Conservation (phyloP, 2,113 vertebrate genomes). For the Nothobranchius kuhntae region DNA sequence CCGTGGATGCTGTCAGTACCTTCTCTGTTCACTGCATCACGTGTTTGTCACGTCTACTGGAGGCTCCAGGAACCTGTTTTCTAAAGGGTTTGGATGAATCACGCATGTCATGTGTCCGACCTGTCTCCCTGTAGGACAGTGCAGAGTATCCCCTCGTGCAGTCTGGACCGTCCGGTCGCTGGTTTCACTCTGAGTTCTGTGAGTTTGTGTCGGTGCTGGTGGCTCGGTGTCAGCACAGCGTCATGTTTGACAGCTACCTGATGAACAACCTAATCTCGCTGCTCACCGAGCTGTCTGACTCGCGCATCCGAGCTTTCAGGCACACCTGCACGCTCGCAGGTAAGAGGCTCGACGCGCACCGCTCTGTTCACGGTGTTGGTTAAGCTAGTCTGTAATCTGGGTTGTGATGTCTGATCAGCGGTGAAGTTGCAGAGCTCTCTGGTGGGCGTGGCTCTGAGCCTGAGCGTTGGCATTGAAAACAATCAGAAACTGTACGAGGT, state of each 20-base stretch:
- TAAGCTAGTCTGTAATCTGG: not conserved
- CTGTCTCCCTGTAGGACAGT: slow-evolving; percentile 73
- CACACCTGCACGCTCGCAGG: slow-evolving; percentile 94
- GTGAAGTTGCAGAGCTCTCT: slow-evolving; percentile 88
- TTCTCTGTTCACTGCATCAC: not conserved
- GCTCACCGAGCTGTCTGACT: slow-evolving; percentile 87
- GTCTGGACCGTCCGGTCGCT: slow-evolving; percentile 85
- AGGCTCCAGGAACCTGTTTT: too few species aligned
- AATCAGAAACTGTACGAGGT: slow-evolving; percentile 82
- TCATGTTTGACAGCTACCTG: slow-evolving; percentile 87
- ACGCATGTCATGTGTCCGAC: too few species aligned
- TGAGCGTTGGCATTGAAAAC: slow-evolving; percentile 83
- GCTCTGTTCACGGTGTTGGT: fast-evolving
- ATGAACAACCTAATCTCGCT: slow-evolving; percentile 87
- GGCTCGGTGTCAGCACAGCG: slow-evolving; percentile 84
- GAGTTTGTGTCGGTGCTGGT: slow-evolving; percentile 89
- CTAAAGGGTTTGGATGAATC: too few species aligned
- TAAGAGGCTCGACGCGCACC: slow-evolving; percentile 35
- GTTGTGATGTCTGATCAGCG: slow-evolving; percentile 71
- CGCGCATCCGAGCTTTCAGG: slow-evolving; percentile 85
- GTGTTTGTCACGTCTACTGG: too few species aligned
- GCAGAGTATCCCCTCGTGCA: slow-evolving; percentile 87
- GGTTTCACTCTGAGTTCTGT: slow-evolving; percentile 88
- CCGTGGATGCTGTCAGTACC: slow-evolving; percentile 82
- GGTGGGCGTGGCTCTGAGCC: slow-evolving; percentile 78